Evolutionary conservation across 1,140 invertebrate species (phyloP), one percentile per base, ranked within the genome.

Genomic region (Euura lappo): DNA sequence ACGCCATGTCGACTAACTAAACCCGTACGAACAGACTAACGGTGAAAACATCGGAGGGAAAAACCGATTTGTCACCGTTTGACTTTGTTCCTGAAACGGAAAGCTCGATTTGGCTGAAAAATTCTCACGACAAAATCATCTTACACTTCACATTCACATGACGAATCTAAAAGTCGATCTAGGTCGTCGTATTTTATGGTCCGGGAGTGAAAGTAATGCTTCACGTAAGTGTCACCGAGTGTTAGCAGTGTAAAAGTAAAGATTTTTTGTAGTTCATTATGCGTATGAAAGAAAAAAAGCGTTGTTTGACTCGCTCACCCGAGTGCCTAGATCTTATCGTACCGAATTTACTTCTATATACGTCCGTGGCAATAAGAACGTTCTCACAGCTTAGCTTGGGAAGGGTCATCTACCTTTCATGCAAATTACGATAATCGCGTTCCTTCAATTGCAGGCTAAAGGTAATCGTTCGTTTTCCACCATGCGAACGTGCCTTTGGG

Each of bases 321-420:
- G 51, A 28, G 28, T 28, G 28, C 28, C 28, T 28, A 28, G 51
- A 60, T 60, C 4, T 5, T 60, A 60, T 60, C 51, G 51, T n/a
- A n/a, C 13, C 51, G 13, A 60, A 60, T 11, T 60, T 60, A 60
- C 51, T 6, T 11, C 51, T 60, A 4, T 60, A 60, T 60, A n/a
- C 51, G 13, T n/a, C 51, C 13, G 51, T n/a, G 51, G 51, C 51
- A 60, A 60, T 60, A 5, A n/a, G 4, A 60, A 60, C 51, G 3
- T 60, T 60, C 51, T 60, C 51, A 60, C 51, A 8, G 6, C 51
- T 60, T 60, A 60, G 51, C 8, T 11, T n/a, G 51, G 13, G 51
- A 60, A 60, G 51, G 51, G 51, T 60, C 51, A 60, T 60, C 51
- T n/a, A 60, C 51, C 51, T 60, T 60, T 60, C 51, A 60, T 60